phyloP scores from a whole-genome alignment of 1,140 invertebrate genomes.

The Aphis gossypii region DNA sequence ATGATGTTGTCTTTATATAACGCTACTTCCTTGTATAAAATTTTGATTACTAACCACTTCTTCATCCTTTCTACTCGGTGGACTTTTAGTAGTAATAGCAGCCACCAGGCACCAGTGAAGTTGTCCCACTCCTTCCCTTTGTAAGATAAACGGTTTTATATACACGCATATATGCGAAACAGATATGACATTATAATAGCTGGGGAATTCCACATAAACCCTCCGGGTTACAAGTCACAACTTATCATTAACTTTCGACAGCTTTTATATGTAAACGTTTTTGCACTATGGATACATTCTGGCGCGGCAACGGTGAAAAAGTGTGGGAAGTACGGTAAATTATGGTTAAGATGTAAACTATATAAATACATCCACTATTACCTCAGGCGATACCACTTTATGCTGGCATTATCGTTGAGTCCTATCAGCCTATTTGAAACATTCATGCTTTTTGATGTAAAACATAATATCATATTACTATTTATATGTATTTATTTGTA shows the following conservation, averaged over 20 bases:
- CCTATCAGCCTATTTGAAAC: background rate
- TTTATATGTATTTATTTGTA: background rate
- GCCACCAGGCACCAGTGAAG: background rate
- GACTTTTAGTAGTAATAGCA: background rate
- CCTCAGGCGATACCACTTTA: background rate
- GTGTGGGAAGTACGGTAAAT: background rate
- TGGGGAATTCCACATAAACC: background rate
- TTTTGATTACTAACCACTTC: conserved; percentile 35
- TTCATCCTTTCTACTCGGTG: background rate
- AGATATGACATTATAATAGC: background rate
- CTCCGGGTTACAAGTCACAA: conserved; percentile 33
- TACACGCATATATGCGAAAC: conserved; percentile 12
- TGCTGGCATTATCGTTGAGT: background rate
- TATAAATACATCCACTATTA: background rate
- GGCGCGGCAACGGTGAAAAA: background rate
- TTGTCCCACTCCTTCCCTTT: background rate
- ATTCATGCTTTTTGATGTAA: background rate
- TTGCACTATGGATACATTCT: background rate
- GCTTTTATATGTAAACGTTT: conserved; percentile 23
- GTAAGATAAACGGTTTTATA: conserved; percentile 40
- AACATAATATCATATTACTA: background rate
- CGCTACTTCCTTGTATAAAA: conserved; percentile 42
- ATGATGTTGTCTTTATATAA: background rate
- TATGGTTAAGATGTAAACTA: background rate
- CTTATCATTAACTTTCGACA: conserved; percentile 44